phyloP scores from a whole-genome alignment of 2,888 invertebrate genomes.

The Himalopsyche japonica region DNA sequence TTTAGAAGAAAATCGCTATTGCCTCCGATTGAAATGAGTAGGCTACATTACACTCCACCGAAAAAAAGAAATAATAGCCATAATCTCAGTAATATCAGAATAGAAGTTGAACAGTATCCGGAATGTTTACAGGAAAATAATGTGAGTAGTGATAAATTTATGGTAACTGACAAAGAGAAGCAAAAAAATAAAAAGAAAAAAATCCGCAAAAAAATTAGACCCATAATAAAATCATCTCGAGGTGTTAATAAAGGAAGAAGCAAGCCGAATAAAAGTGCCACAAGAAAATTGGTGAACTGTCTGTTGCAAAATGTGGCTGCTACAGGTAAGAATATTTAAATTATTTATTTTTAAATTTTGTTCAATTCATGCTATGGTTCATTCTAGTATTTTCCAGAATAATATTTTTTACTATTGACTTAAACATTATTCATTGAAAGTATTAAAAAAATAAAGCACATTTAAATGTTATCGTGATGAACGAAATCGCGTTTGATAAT shows the following conservation, averaged over 20 bases:
- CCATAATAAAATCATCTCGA: slow-evolving; percentile 34
- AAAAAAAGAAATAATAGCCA: slow-evolving; percentile 36
- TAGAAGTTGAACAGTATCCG: slow-evolving; percentile 1
- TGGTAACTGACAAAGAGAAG: background rate
- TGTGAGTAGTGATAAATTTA: background rate
- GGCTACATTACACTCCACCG: slow-evolving; percentile 43
- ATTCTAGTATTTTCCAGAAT: too few species aligned
- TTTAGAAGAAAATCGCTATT: slow-evolving; percentile 42
- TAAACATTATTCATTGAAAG: too few species aligned
- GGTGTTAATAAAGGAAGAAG: slow-evolving; percentile 45
- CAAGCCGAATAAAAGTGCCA: slow-evolving; percentile 45
- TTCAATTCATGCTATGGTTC: too few species aligned
- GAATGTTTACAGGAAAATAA: background rate
- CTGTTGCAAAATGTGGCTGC: slow-evolving; percentile 50
- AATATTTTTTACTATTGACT: too few species aligned
- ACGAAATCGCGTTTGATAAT: too few species aligned
- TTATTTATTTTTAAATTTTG: background rate
- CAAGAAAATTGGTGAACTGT: slow-evolving; percentile 49
- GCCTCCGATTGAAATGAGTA: slow-evolving; percentile 51
- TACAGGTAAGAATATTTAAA: slow-evolving; percentile 44
- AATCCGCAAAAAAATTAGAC: background rate
- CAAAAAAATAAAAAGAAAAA: slow-evolving; percentile 34
- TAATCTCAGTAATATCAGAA: slow-evolving; percentile 32
- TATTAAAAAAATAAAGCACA: too few species aligned
- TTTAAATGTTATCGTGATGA: too few species aligned